Conservation (phyloP, 1,140 invertebrate species). For the Drosophila micromelanica region DNA sequence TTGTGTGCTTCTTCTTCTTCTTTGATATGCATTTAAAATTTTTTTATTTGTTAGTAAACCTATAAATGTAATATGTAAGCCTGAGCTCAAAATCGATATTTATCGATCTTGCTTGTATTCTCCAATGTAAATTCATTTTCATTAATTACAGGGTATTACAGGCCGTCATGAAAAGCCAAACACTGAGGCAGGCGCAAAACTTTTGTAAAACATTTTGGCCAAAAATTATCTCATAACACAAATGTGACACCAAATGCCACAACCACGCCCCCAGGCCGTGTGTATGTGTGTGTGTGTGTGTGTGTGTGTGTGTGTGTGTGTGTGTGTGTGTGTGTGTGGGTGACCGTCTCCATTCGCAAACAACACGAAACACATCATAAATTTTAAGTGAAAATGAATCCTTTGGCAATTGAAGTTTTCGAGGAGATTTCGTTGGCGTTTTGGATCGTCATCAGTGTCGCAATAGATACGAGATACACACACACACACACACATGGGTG, state of each 20-base stretch:
- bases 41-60: too few species aligned
- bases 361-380: conserved; percentile 64
- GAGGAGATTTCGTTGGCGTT: conserved; percentile 68
- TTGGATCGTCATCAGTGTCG: conserved; percentile 69
- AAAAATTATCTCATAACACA: conserved; percentile 80
- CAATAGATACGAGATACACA: conserved; percentile 18
- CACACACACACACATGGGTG: conserved; percentile 10
- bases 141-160: background rate
- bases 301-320: background rate
- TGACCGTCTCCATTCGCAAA: background rate
- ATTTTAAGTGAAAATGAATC: conserved; percentile 83
- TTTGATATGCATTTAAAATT: too few species aligned
- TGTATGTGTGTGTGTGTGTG: background rate
- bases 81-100: too few species aligned
- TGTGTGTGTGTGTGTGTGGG: conserved; percentile 1
- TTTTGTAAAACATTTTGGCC: conserved; percentile 70
- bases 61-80: too few species aligned
- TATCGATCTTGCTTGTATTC: too few species aligned
- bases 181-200: conserved; percentile 54
- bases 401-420: conserved; percentile 82
- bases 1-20: too few species aligned
- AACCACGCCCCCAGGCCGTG: conserved; percentile 13
- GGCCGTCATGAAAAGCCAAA: conserved; percentile 57
- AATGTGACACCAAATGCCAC: conserved; percentile 69
- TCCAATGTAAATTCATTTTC: too few species aligned